Evolutionary conservation across 2,888 invertebrate genomes (phyloP).

Genomic region (Eupithecia subumbrata): DNA sequence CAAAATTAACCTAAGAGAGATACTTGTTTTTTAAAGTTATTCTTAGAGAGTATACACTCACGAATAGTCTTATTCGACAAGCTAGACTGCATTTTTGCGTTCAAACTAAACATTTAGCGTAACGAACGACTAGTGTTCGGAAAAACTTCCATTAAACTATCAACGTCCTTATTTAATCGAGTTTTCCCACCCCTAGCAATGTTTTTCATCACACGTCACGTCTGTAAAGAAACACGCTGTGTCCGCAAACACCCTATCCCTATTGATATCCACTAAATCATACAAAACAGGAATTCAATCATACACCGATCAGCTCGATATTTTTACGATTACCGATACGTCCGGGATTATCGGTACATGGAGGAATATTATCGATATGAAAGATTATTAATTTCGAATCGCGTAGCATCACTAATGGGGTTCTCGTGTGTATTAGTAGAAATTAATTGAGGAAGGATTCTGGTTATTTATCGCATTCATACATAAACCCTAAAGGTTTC

Average conservation of each 20-base stretch:
- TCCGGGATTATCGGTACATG: neutral
- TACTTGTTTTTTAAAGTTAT: too few species aligned
- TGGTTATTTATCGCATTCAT: neutral
- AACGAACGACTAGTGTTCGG: too few species aligned
- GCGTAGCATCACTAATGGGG: slow-evolving; percentile 30
- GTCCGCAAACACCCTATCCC: slow-evolving; percentile 52
- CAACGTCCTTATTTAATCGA: slow-evolving; percentile 7
- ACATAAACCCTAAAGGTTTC: too few species aligned
- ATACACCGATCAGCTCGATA: slow-evolving; percentile 53
- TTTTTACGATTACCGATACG: slow-evolving; percentile 45
- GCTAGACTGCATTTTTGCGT: neutral
- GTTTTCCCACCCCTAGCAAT: slow-evolving; percentile 22
- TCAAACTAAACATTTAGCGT: too few species aligned
- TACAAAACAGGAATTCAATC: slow-evolving; percentile 72
- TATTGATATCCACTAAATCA: slow-evolving; percentile 72
- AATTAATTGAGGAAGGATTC: slow-evolving; percentile 18
- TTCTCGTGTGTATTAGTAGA: slow-evolving; percentile 18
- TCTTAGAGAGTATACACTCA: too few species aligned
- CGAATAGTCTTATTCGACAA: too few species aligned
- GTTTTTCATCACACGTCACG: slow-evolving; percentile 17
- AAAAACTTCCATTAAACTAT: neutral
- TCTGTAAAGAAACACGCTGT: slow-evolving; percentile 43
- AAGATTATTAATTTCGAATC: slow-evolving; percentile 35
- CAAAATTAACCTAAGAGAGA: too few species aligned
- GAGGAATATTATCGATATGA: neutral